Percentiles rank a stretch among this genome's conserved stretches.
phyloP scores from a whole-genome alignment of 2,113 vertebrate species.

The Aldabrachelys gigantea region DNA sequence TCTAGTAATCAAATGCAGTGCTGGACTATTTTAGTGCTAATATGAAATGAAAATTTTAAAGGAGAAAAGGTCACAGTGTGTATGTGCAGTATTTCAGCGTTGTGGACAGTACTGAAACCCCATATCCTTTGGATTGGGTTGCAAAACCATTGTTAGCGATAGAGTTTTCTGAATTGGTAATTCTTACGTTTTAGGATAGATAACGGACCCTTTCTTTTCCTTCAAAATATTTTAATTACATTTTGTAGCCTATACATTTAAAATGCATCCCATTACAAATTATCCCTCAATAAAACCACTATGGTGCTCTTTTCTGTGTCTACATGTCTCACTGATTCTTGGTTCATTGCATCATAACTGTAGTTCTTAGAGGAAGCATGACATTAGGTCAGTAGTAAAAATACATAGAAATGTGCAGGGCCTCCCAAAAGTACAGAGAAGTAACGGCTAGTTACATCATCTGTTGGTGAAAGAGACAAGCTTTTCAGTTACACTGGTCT shows the following conservation, averaged over 20 bases:
- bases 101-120: neutral
- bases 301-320: neutral
- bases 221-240: neutral
- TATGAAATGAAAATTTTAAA: neutral
- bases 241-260: neutral
- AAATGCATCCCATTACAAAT: neutral
- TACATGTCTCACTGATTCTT: neutral
- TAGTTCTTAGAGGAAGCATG: neutral
- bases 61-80: slow-evolving; percentile 11
- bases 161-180: neutral
- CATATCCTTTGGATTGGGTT: neutral
- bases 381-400: neutral
- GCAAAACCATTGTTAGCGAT: neutral
- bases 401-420: neutral
- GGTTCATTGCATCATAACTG: neutral
- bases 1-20: slow-evolving; percentile 14
- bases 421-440: neutral
- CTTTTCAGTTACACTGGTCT: neutral
- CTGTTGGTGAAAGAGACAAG: neutral
- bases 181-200: neutral
- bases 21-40: neutral
- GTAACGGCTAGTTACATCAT: accelerated
- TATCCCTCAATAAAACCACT: neutral
- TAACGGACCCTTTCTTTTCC: neutral
- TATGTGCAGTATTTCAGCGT: neutral